Evolutionary conservation across 2,888 invertebrate species (phyloP), one percentile per base, ranked within the genome.

Genomic region (Sinhomidia bicolor): DNA sequence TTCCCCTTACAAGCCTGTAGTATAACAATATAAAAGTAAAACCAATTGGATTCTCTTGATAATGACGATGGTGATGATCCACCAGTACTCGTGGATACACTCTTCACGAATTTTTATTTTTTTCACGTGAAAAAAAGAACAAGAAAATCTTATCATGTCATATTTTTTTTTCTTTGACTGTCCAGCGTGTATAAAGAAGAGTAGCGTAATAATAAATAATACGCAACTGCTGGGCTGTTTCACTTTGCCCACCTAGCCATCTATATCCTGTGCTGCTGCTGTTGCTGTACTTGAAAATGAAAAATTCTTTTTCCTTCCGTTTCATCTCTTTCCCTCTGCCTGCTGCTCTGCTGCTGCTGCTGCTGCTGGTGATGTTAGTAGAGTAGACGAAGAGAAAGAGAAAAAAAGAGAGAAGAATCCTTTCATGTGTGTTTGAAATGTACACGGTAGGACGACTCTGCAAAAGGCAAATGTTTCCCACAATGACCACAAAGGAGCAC

Each of bases 151-250:
- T 62, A 26, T 51, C 29, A 51, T 54, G n/a, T n/a, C n/a, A n/a
- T n/a, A n/a, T n/a, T n/a, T n/a, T n/a, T n/a, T n/a, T n/a, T 78
- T 54, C 54, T 78, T 76, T 76, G 14, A 7, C n/a, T 78, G 76
- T 71, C 44, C 71, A 23, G 44, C 44, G 2, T 20, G 7, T 5
- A n/a, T n/a, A n/a, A n/a, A n/a, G n/a, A n/a, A n/a, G n/a, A n/a
- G n/a, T n/a, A n/a, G n/a, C n/a, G n/a, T n/a, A n/a, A n/a, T n/a
- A n/a, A n/a, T n/a, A n/a, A n/a, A n/a, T n/a, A n/a, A 78, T 0
- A 2, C 23, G 54, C 54, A 54, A 44, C 44, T 5, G 20, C 23
- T 20, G 6, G n/a, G 71, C 20, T 57, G 41, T 26, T 14, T 2
- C n/a, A 23, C 9, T 78, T 51, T 44, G 29, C n/a, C 29, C 51